phyloP scores from a whole-genome alignment of 2,113 vertebrate species.

The Chascanopsetta lugubris region DNA sequence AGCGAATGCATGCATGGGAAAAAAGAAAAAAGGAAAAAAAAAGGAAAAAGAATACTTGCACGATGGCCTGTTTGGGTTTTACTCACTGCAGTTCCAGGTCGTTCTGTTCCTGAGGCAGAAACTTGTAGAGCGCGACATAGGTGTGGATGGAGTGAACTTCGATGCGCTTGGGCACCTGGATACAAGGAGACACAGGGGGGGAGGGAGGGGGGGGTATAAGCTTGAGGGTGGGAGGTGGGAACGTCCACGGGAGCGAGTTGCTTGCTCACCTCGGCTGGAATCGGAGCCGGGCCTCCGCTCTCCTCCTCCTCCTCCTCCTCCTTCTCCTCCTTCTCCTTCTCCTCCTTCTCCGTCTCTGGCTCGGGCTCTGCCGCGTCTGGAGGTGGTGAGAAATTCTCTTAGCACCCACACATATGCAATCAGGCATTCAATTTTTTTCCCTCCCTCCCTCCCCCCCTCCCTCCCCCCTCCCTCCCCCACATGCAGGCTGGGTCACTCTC shows the following conservation, averaged over 20 bases:
- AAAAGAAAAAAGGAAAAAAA: background rate
- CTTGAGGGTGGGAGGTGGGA: background rate
- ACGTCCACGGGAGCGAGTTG: background rate
- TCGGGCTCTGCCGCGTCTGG: conserved; percentile 60
- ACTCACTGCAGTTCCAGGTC: conserved; percentile 92
- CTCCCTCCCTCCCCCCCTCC: no score
- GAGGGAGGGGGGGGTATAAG: conserved; percentile 11
- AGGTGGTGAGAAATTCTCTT: conserved; percentile 17
- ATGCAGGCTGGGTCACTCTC: conserved; percentile 22
- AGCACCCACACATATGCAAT: conserved; percentile 9
- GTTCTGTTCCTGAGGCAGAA: conserved; percentile 90
- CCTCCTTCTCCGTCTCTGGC: conserved; percentile 57
- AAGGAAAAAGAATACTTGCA: conserved; percentile 4
- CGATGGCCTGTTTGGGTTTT: conserved; percentile 3
- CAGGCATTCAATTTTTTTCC: background rate
- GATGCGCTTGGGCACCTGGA: conserved; percentile 75
- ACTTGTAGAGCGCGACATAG: conserved; percentile 92
- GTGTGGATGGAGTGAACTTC: conserved; percentile 89
- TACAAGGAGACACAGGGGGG: conserved; percentile 31
- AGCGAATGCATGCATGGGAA: conserved; percentile 14
- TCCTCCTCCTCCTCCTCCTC: conserved; percentile 65
- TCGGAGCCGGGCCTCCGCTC: conserved; percentile 30
- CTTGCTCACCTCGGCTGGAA: conserved; percentile 53
- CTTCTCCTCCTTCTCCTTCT: conserved; percentile 64
- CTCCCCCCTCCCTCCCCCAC: no score